Conservation (phyloP, 2,797 vertebrate genomes). For the Argya squamiceps region DNA sequence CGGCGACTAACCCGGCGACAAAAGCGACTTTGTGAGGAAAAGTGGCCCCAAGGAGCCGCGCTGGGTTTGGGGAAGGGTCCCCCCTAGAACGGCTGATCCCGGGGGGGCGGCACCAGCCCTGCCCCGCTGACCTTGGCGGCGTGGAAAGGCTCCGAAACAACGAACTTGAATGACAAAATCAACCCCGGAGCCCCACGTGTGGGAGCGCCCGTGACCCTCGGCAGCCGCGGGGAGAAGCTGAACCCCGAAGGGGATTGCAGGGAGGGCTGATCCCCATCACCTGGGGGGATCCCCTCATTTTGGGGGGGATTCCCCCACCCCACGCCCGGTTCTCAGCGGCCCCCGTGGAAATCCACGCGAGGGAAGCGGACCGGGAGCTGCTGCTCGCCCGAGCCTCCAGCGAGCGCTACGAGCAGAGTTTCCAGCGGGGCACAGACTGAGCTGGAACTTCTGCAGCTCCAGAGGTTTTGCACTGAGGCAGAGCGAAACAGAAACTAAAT, state of each 20-base stretch:
- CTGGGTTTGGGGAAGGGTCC: neutral
- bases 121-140: neutral
- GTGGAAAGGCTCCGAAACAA: neutral
- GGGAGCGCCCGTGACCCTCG: neutral
- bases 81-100: neutral
- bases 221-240: neutral
- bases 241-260: neutral
- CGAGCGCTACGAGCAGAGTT: neutral
- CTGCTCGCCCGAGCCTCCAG: neutral
- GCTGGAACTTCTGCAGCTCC: slow-evolving; percentile 22
- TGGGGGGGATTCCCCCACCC: neutral
- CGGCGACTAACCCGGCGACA: neutral
- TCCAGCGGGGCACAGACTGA: neutral
- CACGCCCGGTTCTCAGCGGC: neutral
- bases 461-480: neutral
- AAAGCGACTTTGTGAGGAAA: neutral
- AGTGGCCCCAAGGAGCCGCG: neutral
- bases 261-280: neutral
- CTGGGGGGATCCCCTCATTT: neutral
- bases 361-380: neutral
- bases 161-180: neutral
- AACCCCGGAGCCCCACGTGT: neutral
- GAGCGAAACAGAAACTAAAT: slow-evolving; percentile 78
- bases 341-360: neutral
- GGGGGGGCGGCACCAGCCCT: neutral